Base-by-base conservation (phyloP, 2,888 invertebrate species). In the Neoaliturus tenellus region DNA sequence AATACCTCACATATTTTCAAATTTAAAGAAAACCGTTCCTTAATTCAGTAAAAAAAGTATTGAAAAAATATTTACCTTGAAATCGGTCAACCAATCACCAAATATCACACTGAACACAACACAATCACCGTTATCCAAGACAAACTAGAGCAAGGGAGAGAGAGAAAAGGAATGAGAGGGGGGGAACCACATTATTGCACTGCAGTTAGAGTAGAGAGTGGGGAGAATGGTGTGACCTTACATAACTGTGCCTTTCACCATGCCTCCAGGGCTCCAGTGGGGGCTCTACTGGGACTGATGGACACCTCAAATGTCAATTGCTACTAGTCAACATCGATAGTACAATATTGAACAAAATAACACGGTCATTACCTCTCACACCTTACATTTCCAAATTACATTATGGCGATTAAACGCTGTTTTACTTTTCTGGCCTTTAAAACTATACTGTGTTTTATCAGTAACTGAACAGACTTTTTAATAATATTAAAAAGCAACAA, bases 201-300 rank as follows among this genome's bases (percentile, higher is more conserved):
- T 55, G 31, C 28, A 62, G 25, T 14, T 14, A n/a, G 51, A 28
- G 14, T 31, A 31, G 62, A 62, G 62, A 62, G 62, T 62, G 62
- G 31, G 62, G 4, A 8, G 62, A 62, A 14, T 28, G 62, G 28
- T 14, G 51, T 31, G 62, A 62, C 62, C 62, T 62, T 62, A 62
- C 62, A 62, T 62, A 62, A 62, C 62, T 62, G 62, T 2, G 62
- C 62, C 62, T 62, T 62, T 62, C 62, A 62, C 62, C 62, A 62
- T 62, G 48, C 14, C 48, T 23, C 5, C 62, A 20, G 51, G 23
- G 5, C 25, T 58, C 3, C 4, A 51, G 51, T n/a, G 20, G 62
- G 14, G 62, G 62, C 62, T 62, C 62, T 10, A 6, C 6, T 20
- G 14, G 51, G 51, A 23, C 28, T 62, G 14, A 28, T 2, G 28